phyloP scores from a whole-genome alignment of 2,888 invertebrate species.

The Oscheius sp. region DNA sequence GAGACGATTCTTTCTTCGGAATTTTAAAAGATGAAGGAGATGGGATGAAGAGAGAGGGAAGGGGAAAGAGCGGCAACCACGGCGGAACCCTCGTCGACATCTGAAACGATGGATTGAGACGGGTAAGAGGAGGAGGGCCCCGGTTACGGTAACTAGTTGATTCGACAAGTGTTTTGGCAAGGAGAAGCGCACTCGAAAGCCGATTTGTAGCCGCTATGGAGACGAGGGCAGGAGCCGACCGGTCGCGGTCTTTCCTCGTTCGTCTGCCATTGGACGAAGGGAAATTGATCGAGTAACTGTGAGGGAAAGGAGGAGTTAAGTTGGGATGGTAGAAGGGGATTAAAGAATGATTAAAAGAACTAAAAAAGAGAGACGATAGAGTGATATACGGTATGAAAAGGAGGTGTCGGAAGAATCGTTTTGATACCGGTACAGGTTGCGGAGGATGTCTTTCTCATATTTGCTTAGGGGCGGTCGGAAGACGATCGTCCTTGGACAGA shows the following conservation, averaged over 20 bases:
- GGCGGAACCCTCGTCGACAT: constrained; percentile 27
- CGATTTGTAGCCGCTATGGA: constrained; percentile 28
- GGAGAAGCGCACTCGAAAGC: constrained; percentile 21
- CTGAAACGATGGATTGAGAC: no score
- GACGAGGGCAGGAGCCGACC: constrained; percentile 6
- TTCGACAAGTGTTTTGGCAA: constrained; percentile 27
- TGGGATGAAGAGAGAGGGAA: constrained; percentile 23
- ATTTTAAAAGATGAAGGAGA: not conserved
- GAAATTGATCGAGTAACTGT: constrained; percentile 7
- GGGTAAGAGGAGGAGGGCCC: not conserved
- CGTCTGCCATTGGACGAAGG: constrained; percentile 4
- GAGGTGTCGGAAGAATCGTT: not conserved
- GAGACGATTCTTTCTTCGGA: not conserved
- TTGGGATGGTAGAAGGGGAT: not conserved
- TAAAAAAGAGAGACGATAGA: not conserved
- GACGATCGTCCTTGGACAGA: constrained; percentile 28
- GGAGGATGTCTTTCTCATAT: constrained; percentile 16
- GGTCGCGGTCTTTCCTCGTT: constrained; percentile 10
- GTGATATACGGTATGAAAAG: not conserved
- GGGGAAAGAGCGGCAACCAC: constrained; percentile 32
- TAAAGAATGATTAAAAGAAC: not conserved
- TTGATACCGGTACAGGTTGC: constrained; percentile 17
- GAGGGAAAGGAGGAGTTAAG: not conserved
- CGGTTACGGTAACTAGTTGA: constrained; percentile 28
- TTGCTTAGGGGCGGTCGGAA: constrained; percentile 30